Evolutionary conservation across 2,888 invertebrate species (phyloP).

Genomic region (Clivina fossor): DNA sequence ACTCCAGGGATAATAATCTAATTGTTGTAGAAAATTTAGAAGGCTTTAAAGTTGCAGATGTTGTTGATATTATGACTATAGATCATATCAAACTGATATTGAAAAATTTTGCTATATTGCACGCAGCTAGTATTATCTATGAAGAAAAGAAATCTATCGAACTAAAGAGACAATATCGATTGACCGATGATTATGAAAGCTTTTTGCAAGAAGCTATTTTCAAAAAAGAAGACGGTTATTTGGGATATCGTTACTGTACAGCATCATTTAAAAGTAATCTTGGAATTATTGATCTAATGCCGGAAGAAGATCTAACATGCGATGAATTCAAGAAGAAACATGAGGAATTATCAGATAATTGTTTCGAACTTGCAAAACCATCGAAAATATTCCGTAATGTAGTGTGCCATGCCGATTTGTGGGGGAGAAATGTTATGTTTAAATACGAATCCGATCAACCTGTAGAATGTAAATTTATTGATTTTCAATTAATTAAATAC

Average conservation of each 20-base stretch:
- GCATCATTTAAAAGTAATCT: constrained; percentile 29
- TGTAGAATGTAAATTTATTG: constrained; percentile 33
- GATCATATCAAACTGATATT: constrained; percentile 38
- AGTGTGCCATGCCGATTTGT: constrained; percentile 35
- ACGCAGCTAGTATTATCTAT: constrained; percentile 44
- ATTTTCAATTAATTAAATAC: constrained; percentile 34
- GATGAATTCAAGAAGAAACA: constrained; percentile 35
- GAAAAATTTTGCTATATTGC: constrained; percentile 40
- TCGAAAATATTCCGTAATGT: constrained; percentile 34
- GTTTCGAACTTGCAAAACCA: constrained; percentile 16
- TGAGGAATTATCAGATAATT: constrained; percentile 15
- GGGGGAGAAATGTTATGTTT: constrained; percentile 33
- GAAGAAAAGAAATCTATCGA: constrained; percentile 42
- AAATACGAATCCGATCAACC: constrained; percentile 27
- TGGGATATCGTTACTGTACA: constrained; percentile 42
- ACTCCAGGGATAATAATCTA: constrained; percentile 41
- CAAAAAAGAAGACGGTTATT: constrained; percentile 43
- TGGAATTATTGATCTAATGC: constrained; percentile 30
- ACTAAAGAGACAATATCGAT: constrained; percentile 32
- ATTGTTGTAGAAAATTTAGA: constrained; percentile 48
- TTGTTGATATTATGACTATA: constrained; percentile 24
- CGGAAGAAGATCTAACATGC: too few species aligned
- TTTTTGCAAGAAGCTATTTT: constrained; percentile 51
- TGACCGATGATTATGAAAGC: constrained; percentile 45
- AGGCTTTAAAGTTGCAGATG: constrained; percentile 39